A percentile compares a stretch with the other conserved stretches of the same genome.
Conservation (phyloP, 2,113 vertebrate species). For the Equus quagga region DNA sequence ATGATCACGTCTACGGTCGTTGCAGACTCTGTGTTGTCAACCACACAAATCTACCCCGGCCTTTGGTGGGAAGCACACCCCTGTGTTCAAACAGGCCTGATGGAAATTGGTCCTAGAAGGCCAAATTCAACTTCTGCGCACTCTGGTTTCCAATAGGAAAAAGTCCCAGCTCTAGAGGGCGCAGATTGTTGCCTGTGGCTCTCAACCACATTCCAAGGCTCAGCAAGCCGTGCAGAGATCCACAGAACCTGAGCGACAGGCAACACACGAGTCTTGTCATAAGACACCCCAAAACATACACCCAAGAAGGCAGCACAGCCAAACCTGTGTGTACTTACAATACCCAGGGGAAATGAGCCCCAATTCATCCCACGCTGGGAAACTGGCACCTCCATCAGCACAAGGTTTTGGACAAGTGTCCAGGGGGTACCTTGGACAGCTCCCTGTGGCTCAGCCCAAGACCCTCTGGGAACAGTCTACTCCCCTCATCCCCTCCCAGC, state of each 20-base stretch:
- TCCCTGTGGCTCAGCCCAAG: fast-evolving
- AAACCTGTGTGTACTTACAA: background rate
- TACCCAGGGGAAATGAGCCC: background rate
- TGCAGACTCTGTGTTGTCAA: background rate
- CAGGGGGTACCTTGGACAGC: constrained; percentile 67
- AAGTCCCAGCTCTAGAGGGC: background rate
- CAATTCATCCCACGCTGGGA: background rate
- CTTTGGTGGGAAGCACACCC: background rate
- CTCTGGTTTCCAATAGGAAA: background rate
- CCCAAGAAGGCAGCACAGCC: background rate
- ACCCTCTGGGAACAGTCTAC: background rate
- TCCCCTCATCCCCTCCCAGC: fast-evolving
- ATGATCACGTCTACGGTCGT: fast-evolving
- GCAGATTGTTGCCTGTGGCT: background rate
- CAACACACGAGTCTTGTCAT: background rate
- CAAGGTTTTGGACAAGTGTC: background rate
- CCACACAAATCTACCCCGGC: background rate
- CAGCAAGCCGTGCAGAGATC: background rate
- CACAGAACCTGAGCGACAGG: background rate
- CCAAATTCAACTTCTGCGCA: background rate
- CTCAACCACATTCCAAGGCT: background rate
- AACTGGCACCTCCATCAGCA: fast-evolving
- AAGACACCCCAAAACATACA: background rate
- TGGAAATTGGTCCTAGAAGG: background rate
- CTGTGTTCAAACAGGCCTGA: background rate